phyloP scores from a whole-genome alignment of 2,113 vertebrate genomes.

The Saccopteryx bilineata region DNA sequence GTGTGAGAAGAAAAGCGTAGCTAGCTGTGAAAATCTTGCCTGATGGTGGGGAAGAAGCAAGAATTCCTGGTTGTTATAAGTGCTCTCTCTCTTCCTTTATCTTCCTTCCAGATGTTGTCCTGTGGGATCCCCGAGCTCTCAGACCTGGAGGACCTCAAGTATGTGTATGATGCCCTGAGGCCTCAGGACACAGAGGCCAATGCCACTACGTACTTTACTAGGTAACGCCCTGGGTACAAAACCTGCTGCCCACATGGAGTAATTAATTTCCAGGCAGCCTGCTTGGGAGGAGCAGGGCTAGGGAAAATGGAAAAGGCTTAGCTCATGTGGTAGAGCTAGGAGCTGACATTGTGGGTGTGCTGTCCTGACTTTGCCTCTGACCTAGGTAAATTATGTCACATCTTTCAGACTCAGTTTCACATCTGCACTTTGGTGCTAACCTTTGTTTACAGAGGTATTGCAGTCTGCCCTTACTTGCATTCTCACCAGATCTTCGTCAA shows the following conservation, averaged over 20 bases:
- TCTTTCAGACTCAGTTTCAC: background rate
- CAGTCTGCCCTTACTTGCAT: background rate
- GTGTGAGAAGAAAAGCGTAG: background rate
- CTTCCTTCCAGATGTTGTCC: conserved; percentile 93
- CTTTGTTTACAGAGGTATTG: background rate
- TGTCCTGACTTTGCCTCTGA: background rate
- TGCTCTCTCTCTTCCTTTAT: background rate
- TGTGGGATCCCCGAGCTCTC: conserved; percentile 98
- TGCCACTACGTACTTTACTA: conserved; percentile 98
- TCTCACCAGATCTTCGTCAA: background rate
- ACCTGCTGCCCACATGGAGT: background rate
- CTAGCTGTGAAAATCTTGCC: background rate
- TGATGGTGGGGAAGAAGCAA: background rate
- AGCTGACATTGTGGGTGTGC: background rate
- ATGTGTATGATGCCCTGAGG: conserved; percentile 96
- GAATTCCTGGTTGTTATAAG: background rate
- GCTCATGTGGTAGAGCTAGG: background rate
- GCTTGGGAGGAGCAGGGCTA: background rate
- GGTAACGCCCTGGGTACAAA: conserved; percentile 84
- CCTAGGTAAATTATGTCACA: background rate
- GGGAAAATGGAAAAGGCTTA: background rate
- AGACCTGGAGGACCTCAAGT: conserved; percentile 96
- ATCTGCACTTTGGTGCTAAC: background rate
- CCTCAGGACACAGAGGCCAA: conserved; percentile 97
- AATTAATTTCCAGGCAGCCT: background rate